Conservation (phyloP, 1,140 invertebrate genomes). For the Helicoverpa armigera region DNA sequence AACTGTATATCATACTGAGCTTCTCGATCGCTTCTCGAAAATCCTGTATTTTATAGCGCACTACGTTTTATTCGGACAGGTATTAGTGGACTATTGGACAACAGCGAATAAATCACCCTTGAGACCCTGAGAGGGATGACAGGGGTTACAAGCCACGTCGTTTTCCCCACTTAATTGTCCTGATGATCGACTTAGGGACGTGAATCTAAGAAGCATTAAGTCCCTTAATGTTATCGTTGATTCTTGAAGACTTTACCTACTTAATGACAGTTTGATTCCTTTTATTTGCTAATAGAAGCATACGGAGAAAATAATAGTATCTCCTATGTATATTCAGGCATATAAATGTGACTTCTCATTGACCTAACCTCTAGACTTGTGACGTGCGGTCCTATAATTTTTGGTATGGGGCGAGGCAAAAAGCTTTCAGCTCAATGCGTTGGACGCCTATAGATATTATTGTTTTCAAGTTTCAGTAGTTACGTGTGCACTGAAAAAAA, state of each 20-base stretch:
- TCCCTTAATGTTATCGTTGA: background rate
- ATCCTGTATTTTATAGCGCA: conserved; percentile 10
- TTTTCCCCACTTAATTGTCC: conserved; percentile 15
- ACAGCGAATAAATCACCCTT: conserved; percentile 23
- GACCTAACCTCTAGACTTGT: too few species aligned
- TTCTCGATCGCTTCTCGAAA: background rate
- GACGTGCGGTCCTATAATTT: too few species aligned
- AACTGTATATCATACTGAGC: background rate
- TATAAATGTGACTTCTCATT: too few species aligned
- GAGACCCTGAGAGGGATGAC: conserved; percentile 22
- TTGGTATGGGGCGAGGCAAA: too few species aligned
- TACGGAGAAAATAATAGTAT: too few species aligned
- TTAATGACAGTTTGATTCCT: background rate
- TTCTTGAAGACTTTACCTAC: background rate
- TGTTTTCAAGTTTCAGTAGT: too few species aligned
- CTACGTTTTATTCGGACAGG: conserved; percentile 22
- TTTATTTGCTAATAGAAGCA: background rate
- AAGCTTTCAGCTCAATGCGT: too few species aligned
- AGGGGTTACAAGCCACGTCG: conserved; percentile 9
- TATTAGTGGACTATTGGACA: conserved; percentile 19
- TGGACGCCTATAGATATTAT: too few species aligned
- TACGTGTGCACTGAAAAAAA: too few species aligned
- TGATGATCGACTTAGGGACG: conserved; percentile 22
- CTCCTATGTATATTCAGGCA: too few species aligned
- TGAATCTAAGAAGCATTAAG: conserved; percentile 5